These are phyloP conservation scores for Burhinus oedicnemus DNA, from an alignment of 2,113 vertebrate species.

Conservation along the genomic window DNA sequence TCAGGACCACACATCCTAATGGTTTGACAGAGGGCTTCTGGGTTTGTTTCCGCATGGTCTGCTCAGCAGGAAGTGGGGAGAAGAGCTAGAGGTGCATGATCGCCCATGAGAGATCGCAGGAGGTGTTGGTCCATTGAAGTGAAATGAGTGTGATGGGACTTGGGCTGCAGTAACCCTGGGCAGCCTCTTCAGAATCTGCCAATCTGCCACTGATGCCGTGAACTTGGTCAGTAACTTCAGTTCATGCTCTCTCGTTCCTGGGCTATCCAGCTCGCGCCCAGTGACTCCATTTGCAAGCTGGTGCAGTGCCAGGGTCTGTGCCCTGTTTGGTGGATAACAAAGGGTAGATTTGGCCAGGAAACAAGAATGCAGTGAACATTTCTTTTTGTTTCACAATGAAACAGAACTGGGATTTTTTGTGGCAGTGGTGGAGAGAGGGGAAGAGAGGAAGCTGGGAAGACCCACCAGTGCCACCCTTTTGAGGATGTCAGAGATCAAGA, in stretches of 20 bases:
- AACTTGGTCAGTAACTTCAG: neutral
- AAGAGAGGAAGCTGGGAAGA: neutral
- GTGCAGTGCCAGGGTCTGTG: neutral
- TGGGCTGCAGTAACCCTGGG: neutral
- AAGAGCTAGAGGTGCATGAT: neutral
- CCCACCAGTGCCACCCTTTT: neutral
- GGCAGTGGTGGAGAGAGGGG: neutral
- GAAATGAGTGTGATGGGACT: neutral
- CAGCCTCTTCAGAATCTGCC: neutral
- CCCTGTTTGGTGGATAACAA: neutral
- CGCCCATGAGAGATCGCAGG: neutral
- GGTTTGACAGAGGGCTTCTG: neutral
- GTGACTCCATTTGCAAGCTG: neutral
- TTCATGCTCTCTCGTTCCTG: neutral
- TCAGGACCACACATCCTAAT: neutral
- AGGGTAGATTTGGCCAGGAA: slow-evolving; percentile 13
- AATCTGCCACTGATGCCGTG: neutral
- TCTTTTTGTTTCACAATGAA: slow-evolving; percentile 1
- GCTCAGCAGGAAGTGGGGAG: neutral
- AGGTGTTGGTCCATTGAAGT: accelerated
- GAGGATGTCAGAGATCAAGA: neutral
- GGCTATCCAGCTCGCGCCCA: neutral
- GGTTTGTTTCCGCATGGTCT: neutral
- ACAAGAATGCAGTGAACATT: neutral
- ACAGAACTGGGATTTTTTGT: neutral